phyloP scores from a whole-genome alignment of 2,113 vertebrate species.

The Anguilla japonica region DNA sequence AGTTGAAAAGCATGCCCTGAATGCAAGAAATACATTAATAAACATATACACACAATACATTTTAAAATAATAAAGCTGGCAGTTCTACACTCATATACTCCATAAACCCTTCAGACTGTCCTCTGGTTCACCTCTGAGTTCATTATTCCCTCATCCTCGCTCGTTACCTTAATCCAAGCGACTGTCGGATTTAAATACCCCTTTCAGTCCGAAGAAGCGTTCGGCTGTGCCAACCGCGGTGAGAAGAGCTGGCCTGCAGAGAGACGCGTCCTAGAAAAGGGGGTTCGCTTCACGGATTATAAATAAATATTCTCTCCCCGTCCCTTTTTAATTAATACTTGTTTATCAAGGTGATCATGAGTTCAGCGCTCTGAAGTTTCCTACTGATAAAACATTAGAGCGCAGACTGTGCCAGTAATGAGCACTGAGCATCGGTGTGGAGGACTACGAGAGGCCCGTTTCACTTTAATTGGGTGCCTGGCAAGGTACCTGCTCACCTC shows the following conservation, averaged over 20 bases:
- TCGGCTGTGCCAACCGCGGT: conserved; percentile 63
- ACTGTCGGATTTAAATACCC: conserved; percentile 71
- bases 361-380: conserved; percentile 66
- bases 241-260: conserved; percentile 63
- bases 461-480: conserved; percentile 67
- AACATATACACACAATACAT: neutral
- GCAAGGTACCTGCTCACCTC: conserved; percentile 43
- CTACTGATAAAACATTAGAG: conserved; percentile 62
- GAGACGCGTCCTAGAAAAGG: conserved; percentile 33
- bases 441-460: conserved; percentile 44
- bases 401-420: conserved; percentile 46
- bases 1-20: neutral
- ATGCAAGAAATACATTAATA: neutral
- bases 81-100: conserved; percentile 20
- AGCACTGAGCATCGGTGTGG: conserved; percentile 44
- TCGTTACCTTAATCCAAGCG: conserved; percentile 70
- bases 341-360: conserved; percentile 70
- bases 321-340: conserved; percentile 67
- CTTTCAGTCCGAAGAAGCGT: conserved; percentile 62
- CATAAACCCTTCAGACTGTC: conserved; percentile 58
- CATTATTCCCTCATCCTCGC: conserved; percentile 63
- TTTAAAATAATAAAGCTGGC: conserved; percentile 23
- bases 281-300: conserved; percentile 58
- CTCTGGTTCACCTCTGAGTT: conserved; percentile 67
- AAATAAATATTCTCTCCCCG: conserved; percentile 52